Conservation (phyloP, 2,888 invertebrate genomes). For the Acrobasis repandana region DNA sequence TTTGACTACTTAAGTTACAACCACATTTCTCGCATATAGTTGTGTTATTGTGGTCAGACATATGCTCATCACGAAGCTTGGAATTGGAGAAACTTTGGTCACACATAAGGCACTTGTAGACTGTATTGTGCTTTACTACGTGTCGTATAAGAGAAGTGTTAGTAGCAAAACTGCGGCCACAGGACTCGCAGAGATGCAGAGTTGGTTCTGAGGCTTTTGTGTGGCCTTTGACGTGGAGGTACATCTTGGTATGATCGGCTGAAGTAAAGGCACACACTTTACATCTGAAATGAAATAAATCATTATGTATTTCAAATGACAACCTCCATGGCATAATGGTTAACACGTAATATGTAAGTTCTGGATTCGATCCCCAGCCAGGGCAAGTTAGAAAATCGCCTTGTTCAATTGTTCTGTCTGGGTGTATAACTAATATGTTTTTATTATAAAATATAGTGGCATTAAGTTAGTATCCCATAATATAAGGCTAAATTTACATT, state of each 20-base stretch:
- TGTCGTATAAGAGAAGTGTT: slow-evolving; percentile 59
- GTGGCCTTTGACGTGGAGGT: slow-evolving; percentile 82
- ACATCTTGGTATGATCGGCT: slow-evolving; percentile 79
- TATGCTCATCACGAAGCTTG: slow-evolving; percentile 49
- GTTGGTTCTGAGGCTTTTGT: slow-evolving; percentile 48
- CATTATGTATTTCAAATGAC: too few species aligned
- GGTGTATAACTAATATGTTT: too few species aligned
- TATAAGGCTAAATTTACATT: too few species aligned
- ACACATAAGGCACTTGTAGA: slow-evolving; percentile 53
- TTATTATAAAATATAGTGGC: too few species aligned
- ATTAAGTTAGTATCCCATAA: too few species aligned
- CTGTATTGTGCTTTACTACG: slow-evolving; percentile 48
- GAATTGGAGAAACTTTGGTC: slow-evolving; percentile 46
- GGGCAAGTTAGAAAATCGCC: too few species aligned
- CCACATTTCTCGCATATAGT: slow-evolving; percentile 74
- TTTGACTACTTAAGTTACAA: slow-evolving; percentile 48
- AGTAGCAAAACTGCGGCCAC: slow-evolving; percentile 68
- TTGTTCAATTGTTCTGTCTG: too few species aligned
- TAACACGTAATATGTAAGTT: too few species aligned
- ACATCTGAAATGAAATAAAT: slow-evolving; percentile 64
- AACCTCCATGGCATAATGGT: background rate
- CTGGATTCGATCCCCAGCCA: too few species aligned
- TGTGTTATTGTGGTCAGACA: slow-evolving; percentile 52
- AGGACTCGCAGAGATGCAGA: slow-evolving; percentile 70
- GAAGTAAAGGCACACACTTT: slow-evolving; percentile 84